A percentile compares a stretch with the other conserved stretches of the same genome.
Conservation (phyloP, 2,113 vertebrate species). For the Phycodurus eques region DNA sequence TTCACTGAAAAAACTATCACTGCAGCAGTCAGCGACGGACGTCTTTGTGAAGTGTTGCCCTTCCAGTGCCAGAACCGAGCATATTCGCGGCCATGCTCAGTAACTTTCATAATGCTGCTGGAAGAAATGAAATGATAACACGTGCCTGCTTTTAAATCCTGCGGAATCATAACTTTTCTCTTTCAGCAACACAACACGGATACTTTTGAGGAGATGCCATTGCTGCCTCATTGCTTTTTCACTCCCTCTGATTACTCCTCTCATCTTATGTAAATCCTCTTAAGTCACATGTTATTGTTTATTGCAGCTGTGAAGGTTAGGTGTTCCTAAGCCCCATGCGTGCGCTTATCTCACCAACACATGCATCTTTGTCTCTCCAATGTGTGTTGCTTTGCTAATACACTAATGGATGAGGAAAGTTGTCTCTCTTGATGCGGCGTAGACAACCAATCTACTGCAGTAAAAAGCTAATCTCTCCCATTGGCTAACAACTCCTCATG, state of each 20-base stretch:
- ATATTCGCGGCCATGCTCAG: constrained; percentile 22
- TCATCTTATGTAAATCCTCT: constrained; percentile 83
- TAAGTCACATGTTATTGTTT: constrained; percentile 82
- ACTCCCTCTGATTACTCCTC: constrained; percentile 77
- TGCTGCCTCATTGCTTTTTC: constrained; percentile 76
- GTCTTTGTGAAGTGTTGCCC: constrained; percentile 34
- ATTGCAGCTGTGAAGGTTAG: constrained; percentile 79
- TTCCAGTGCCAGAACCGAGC: constrained; percentile 44
- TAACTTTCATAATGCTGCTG: constrained; percentile 34
- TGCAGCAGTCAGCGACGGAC: constrained; percentile 23
- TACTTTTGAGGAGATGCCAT: constrained; percentile 73
- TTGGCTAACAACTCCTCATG: constrained; percentile 63
- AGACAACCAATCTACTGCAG: constrained; percentile 72
- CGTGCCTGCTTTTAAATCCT: constrained; percentile 59
- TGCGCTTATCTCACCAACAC: constrained; percentile 75
- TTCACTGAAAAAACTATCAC: background rate
- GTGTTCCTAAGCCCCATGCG: constrained; percentile 78
- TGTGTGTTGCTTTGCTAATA: constrained; percentile 73
- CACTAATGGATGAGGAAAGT: constrained; percentile 77
- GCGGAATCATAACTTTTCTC: constrained; percentile 67
- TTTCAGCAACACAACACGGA: constrained; percentile 52
- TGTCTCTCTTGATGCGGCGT: constrained; percentile 71
- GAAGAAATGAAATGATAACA: constrained; percentile 62
- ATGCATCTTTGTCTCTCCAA: constrained; percentile 79
- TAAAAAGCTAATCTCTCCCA: constrained; percentile 70